These are phyloP conservation scores for Cryptocephalus primarius DNA, from an alignment of 2,888 invertebrate genomes.

Conservation along the genomic window DNA sequence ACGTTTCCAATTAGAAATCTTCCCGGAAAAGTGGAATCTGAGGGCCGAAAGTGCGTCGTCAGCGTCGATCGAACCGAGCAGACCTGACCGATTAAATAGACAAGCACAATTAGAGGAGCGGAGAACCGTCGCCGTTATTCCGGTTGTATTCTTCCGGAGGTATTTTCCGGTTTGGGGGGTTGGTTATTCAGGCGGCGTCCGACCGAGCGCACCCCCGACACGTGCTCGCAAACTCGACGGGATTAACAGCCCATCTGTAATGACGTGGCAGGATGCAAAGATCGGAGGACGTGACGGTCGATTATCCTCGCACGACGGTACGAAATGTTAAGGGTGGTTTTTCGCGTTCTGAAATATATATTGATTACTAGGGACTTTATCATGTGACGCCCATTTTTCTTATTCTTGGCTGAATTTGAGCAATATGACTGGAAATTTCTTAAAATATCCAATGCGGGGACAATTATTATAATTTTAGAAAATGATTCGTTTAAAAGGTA, in stretches of 20 bases:
- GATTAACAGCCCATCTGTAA: constrained; percentile 28
- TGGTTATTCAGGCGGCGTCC: constrained; percentile 21
- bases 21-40: too few species aligned
- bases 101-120: constrained; percentile 16
- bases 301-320: neutral
- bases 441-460: too few species aligned
- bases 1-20: too few species aligned
- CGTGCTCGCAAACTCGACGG: constrained; percentile 26
- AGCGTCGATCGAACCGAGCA: constrained; percentile 1
- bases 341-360: too few species aligned
- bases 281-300: constrained; percentile 20
- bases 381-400: too few species aligned
- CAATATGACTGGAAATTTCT: too few species aligned
- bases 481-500: too few species aligned
- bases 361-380: too few species aligned
- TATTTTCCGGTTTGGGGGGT: constrained; percentile 13
- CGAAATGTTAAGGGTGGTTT: too few species aligned
- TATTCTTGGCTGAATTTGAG: too few species aligned
- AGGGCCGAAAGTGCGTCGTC: too few species aligned
- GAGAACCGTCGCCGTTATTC: constrained; percentile 12
- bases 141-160: constrained; percentile 23
- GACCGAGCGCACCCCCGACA: constrained; percentile 22
- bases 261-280: constrained; percentile 28
- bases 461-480: too few species aligned
- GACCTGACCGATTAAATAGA: constrained; percentile 17